Percentiles rank a stretch among this genome's conserved stretches.
Conservation (phyloP, 2,888 invertebrate genomes). For the Onchidella celtica region DNA sequence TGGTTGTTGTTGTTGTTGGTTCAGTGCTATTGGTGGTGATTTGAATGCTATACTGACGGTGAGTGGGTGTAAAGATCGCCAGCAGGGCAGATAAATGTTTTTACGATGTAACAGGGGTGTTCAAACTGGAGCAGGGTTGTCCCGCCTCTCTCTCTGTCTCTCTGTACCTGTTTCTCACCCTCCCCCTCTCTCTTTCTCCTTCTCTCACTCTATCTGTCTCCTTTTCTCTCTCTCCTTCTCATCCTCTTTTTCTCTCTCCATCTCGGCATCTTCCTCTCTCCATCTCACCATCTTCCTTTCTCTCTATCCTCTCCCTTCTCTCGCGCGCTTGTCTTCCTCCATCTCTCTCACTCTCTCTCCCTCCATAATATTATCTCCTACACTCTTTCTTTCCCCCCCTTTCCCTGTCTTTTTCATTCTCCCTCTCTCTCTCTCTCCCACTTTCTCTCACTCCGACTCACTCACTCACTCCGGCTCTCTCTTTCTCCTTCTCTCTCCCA, state of each 20-base stretch:
- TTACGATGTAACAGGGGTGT: too few species aligned
- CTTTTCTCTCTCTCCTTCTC: slow-evolving; percentile 19
- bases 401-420: background rate
- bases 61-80: too few species aligned
- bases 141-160: too few species aligned
- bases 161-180: too few species aligned
- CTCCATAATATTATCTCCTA: background rate
- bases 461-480: background rate
- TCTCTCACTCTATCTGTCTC: too few species aligned
- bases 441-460: background rate
- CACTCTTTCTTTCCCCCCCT: background rate
- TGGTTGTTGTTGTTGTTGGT: too few species aligned
- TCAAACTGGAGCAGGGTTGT: too few species aligned
- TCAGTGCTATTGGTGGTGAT: too few species aligned
- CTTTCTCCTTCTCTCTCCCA: slow-evolving; percentile 23
- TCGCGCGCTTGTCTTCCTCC: background rate
- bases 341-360: background rate
- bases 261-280: background rate
- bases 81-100: too few species aligned
- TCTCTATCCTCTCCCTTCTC: background rate
- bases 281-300: too few species aligned
- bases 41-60: too few species aligned
- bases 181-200: too few species aligned
- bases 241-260: slow-evolving; percentile 9
- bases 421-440: background rate